These are phyloP conservation scores for Arothron firmamentum DNA, from an alignment of 2,113 vertebrate species.

Conservation along the genomic window DNA sequence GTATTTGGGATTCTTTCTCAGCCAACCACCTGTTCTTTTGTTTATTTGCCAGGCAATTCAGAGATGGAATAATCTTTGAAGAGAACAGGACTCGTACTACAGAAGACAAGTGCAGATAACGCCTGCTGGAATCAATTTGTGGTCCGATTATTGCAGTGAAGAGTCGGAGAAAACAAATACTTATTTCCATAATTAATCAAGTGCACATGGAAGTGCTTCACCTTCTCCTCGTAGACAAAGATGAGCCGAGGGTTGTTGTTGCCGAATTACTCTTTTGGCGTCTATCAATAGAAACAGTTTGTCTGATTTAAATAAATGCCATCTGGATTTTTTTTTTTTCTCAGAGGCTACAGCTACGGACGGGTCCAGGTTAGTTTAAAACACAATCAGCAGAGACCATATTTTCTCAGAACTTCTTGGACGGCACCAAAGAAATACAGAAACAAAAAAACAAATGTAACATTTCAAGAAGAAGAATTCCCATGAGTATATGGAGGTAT, in stretches of 20 bases:
- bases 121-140: conserved; percentile 50
- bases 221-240: conserved; percentile 36
- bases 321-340: conserved; percentile 18
- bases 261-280: conserved; percentile 24
- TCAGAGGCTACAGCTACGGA: too few species aligned
- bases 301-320: not conserved
- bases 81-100: conserved; percentile 43
- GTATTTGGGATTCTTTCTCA: conserved; percentile 52
- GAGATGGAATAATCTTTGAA: conserved; percentile 64
- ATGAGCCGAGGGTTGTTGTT: conserved; percentile 34
- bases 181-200: conserved; percentile 64
- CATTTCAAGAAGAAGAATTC: too few species aligned
- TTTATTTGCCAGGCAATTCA: conserved; percentile 63
- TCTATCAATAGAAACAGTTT: conserved; percentile 1
- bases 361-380: too few species aligned
- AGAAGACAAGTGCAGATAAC: conserved; percentile 49
- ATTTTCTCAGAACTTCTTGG: too few species aligned
- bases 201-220: conserved; percentile 38
- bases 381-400: too few species aligned
- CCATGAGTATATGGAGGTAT: too few species aligned
- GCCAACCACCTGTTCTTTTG: conserved; percentile 68
- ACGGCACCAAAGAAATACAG: too few species aligned
- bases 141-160: conserved; percentile 52
- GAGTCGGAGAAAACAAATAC: conserved; percentile 46
- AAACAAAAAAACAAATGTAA: too few species aligned